Conservation (phyloP, 2,797 vertebrate species). For the Phoxinus dragarum region DNA sequence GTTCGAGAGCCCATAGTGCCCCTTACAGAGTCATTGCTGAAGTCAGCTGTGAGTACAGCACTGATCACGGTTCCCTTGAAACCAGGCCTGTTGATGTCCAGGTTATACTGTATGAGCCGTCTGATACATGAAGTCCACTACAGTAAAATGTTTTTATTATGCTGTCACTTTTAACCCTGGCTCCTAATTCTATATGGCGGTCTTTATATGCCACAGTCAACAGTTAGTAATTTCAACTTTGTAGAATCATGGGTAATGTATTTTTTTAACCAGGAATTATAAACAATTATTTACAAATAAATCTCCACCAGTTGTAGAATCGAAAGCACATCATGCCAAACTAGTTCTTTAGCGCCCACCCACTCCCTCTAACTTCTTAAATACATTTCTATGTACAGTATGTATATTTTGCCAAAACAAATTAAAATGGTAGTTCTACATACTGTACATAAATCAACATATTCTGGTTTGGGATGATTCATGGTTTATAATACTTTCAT, state of each 20-base stretch:
- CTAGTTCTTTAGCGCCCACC: neutral
- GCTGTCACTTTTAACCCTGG: neutral
- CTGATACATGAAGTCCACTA: neutral
- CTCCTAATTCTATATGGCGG: neutral
- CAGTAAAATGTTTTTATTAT: neutral
- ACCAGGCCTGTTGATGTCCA: conserved; percentile 8
- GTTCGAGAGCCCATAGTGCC: conserved; percentile 13
- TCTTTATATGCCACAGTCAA: neutral
- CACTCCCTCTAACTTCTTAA: neutral
- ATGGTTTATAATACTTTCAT: neutral
- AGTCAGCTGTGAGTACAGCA: conserved; percentile 9
- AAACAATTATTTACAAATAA: neutral
- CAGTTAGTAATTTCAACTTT: neutral
- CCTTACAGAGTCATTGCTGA: conserved; percentile 17
- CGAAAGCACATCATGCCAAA: neutral
- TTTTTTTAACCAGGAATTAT: no score
- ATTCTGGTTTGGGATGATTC: no score
- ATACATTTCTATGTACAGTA: neutral
- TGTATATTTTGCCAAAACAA: neutral
- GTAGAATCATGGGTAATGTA: no score
- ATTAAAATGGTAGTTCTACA: neutral
- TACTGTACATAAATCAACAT: neutral
- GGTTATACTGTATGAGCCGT: neutral
- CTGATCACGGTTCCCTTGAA: neutral
- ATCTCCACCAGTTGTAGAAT: neutral